A percentile compares a stretch with the other conserved stretches of the same genome.
Conservation (phyloP, 2,113 vertebrate genomes). For the Chunga burmeisteri region DNA sequence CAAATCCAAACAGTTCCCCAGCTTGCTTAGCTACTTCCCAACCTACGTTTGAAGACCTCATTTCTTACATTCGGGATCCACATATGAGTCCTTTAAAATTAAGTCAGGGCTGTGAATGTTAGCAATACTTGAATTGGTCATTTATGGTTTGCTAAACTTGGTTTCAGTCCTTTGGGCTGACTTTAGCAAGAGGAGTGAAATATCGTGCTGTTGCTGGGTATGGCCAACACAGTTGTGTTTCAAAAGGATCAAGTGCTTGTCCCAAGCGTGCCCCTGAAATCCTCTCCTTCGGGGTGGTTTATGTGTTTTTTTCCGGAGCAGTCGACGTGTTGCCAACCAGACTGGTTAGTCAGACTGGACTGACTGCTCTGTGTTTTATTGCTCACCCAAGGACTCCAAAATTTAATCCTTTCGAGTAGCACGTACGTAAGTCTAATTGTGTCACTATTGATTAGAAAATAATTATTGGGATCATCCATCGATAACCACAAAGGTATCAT, state of each 20-base stretch:
- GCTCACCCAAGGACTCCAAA: background rate
- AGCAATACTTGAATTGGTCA: background rate
- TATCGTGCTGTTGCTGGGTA: background rate
- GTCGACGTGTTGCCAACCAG: accelerated
- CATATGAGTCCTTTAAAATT: background rate
- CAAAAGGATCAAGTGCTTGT: background rate
- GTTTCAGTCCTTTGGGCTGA: background rate
- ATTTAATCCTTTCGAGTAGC: background rate
- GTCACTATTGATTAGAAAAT: background rate
- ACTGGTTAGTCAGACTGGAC: background rate
- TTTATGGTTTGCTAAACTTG: background rate
- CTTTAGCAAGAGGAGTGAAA: background rate
- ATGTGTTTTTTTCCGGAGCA: background rate
- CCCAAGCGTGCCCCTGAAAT: background rate
- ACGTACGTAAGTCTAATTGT: background rate
- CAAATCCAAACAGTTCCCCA: background rate
- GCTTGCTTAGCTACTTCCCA: background rate
- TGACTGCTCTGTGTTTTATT: background rate
- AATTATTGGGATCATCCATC: background rate
- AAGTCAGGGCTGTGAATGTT: background rate
- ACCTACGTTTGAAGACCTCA: background rate
- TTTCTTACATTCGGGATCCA: background rate
- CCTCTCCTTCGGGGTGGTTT: background rate
- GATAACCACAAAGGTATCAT: background rate
- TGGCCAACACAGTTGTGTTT: background rate